Percentiles rank a stretch among this genome's conserved stretches.
Evolutionary conservation across 2,797 vertebrate species (phyloP).

Genomic region (Trematomus bernacchii): DNA sequence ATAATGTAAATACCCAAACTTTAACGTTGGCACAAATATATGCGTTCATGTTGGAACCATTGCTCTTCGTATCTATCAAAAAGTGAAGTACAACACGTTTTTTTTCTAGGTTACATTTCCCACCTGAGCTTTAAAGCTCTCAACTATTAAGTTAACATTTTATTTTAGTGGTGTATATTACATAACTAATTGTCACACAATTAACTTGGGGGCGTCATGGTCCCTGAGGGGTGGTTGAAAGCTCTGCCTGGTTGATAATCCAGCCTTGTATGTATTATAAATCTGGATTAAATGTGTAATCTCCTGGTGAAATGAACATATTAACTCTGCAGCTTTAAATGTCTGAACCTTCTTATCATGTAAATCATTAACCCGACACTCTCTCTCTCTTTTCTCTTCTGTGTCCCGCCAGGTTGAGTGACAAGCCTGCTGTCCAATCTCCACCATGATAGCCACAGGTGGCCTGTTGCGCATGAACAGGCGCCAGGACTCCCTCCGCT

Average conservation of each 20-base stretch:
- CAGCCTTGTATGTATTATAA: slow-evolving; percentile 22
- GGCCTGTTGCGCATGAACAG: slow-evolving; percentile 98
- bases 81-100: not conserved
- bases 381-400: slow-evolving; percentile 23
- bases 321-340: slow-evolving; percentile 16
- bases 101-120: too few species aligned
- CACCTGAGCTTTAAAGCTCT: not conserved
- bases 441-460: slow-evolving; percentile 96
- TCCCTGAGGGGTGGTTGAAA: not conserved
- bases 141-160: not conserved
- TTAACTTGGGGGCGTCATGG: not conserved
- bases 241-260: slow-evolving; percentile 25
- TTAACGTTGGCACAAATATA: not conserved
- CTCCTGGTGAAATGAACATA: slow-evolving; percentile 21
- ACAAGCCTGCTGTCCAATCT: slow-evolving; percentile 71
- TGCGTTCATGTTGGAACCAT: not conserved
- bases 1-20: not conserved
- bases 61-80: not conserved
- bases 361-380: slow-evolving; percentile 5
- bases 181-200: not conserved
- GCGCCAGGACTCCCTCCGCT: slow-evolving; percentile 94
- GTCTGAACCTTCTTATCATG: slow-evolving; percentile 13
- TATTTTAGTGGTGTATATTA: not conserved
- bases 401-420: slow-evolving; percentile 80
- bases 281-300: slow-evolving; percentile 65